Evolutionary conservation across 92 coral and sea anemone species (phyloP), one percentile per base, ranked within the genome.

Genomic region (Palythoa heliodiscus): DNA sequence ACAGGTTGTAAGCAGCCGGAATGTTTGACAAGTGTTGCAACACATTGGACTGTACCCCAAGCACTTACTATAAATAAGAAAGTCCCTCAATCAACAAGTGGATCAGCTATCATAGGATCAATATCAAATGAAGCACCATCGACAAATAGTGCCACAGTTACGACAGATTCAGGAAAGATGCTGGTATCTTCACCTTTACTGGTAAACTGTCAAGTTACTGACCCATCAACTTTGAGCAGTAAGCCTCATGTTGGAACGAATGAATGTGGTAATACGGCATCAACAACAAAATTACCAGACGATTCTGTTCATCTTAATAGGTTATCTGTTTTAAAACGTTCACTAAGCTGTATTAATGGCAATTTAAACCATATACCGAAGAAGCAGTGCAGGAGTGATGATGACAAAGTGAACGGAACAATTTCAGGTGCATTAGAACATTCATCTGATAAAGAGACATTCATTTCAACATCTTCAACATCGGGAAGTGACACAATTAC

Each of bases 271-370:
- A 63, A 40, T 47, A 22, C 84, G n/a, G 38, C 40, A 19, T 13
- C 71, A 48, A 8, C 35, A 11, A 61, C 52, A 47, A 64, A 47
- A 9, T 20, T 40, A 2, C 70, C 13, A 23, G 43, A 17, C 25
- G 37, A 70, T 68, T 47, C 58, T 23, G 47, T 47, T 48, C 38
- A 19, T 66, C n/a, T 80, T 19, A 24, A 10, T 15, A 37, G 47
- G 16, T 57, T 67, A 25, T 37, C 70, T 39, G 5, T 17, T 40
- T 47, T 66, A 35, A 80, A 80, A 43, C 84, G 84, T 22, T 66
- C 84, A 10, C 23, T 53, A 47, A 80, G 64, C 74, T 80, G 84
- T 64, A 48, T 80, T 24, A 80, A 80, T 63, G 84, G 84, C 38
- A 60, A 80, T 48, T 70, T 80, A 35, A 23, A 29, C 60, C 74